Evolutionary conservation across 2,888 invertebrate species (phyloP), one percentile per base, ranked within the genome.

Genomic region (Thecocarcelia acutangulata): DNA sequence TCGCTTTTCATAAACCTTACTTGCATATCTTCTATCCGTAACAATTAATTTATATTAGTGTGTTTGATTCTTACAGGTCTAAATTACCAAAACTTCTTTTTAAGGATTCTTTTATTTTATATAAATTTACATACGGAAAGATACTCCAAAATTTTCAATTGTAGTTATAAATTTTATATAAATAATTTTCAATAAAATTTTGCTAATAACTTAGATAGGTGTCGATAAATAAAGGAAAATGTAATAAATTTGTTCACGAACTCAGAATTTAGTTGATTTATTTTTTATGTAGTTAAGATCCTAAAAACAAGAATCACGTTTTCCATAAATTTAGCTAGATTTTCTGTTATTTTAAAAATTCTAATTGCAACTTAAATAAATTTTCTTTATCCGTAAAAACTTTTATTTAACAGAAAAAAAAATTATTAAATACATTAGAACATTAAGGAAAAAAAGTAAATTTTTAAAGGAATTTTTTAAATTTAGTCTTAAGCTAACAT

Each of bases 31-130:
- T n/a, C n/a, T n/a, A n/a, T n/a, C n/a, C n/a, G n/a, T 37, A 54
- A 17, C 58, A 56, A 40, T 52, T 46, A 46, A 42, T 59, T 66
- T 44, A n/a, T 2, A 13, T 37, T 61, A 50, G 78, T 46, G 40
- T 66, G 33, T 78, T 70, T 78, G 70, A 74, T 82, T 61, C 54
- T 82, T 82, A 15, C 82, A 82, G 82, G 82, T 82, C 78, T 82
- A 78, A 82, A 77, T 68, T 69, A 54, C 64, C 1, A 37, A 68
- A 69, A 19, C 13, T 13, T 44, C 68, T 59, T 17, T 37, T 24
- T 70, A 82, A 82, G 70, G 78, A 74, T 48, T 54, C 11, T 15
- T 56, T 48, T 64, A 50, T 78, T 68, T 76, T 68, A 46, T 61
- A 76, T 6, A 21, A 19, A 46, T 15, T 66, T 61, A 33, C 33